Percentiles rank a stretch among this genome's conserved stretches.
Evolutionary conservation across 2,797 vertebrate species (phyloP).

Genomic region (Esox lucius): DNA sequence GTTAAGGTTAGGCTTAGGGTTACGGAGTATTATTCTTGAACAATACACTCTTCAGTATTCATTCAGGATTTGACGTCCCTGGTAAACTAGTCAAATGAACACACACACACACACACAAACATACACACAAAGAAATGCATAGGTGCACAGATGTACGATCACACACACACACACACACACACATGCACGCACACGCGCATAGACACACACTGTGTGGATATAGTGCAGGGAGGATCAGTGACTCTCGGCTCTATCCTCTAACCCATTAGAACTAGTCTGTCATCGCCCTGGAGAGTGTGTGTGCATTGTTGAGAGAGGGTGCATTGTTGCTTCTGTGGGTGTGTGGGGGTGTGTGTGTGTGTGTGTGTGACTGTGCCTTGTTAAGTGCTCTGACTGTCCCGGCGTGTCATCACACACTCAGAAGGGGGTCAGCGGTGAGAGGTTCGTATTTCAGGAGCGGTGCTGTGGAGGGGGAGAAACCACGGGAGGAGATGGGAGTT

Average conservation of each 20-base stretch:
- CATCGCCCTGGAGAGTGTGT: neutral
- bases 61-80: too few relatives aligned
- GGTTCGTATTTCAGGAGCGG: neutral
- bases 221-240: neutral
- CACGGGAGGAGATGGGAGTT: neutral
- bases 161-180: neutral
- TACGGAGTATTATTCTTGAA: too few relatives aligned
- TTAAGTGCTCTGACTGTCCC: constrained; percentile 4
- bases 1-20: too few relatives aligned
- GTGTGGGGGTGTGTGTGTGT: neutral
- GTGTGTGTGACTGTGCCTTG: neutral
- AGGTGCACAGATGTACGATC: too few relatives aligned
- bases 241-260: neutral
- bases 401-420: constrained; percentile 4
- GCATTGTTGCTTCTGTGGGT: neutral
- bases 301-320: neutral
- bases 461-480: neutral
- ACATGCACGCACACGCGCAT: neutral
- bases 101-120: too few relatives aligned
- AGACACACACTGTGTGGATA: neutral
- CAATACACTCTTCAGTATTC: too few relatives aligned
- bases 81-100: neutral
- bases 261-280: neutral
- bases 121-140: neutral
- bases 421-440: neutral